Conservation (phyloP, 2,888 invertebrate species). For the Taenaris catops region DNA sequence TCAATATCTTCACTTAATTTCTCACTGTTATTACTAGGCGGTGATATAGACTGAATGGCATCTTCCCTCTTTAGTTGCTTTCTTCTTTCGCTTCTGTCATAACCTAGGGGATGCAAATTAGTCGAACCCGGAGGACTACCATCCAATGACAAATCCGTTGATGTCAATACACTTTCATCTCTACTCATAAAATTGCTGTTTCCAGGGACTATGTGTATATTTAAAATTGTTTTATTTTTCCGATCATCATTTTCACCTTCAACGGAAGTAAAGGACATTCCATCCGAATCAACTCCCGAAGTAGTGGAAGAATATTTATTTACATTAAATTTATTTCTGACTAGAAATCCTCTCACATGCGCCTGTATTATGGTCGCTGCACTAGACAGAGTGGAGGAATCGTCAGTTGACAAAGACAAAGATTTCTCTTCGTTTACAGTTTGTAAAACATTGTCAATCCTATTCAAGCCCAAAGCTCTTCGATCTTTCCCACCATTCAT, state of each 20-base stretch:
- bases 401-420: conserved; percentile 68
- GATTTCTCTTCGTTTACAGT: conserved; percentile 77
- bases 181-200: conserved; percentile 55
- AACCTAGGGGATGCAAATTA: conserved; percentile 62
- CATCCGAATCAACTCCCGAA: conserved; percentile 56
- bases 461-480: conserved; percentile 50
- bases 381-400: conserved; percentile 71
- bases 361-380: conserved; percentile 84
- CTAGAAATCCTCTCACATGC: conserved; percentile 83
- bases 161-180: conserved; percentile 64
- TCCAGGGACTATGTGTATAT: conserved; percentile 69
- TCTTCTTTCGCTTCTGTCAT: conserved; percentile 61
- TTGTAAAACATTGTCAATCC: conserved; percentile 70
- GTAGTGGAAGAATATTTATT: conserved; percentile 58
- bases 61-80: conserved; percentile 72
- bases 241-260: conserved; percentile 50
- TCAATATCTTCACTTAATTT: conserved; percentile 68
- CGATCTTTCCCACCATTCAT: conserved; percentile 48
- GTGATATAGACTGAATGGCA: conserved; percentile 71
- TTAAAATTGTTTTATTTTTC: conserved; percentile 59
- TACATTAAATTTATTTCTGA: conserved; percentile 71
- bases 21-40: conserved; percentile 66
- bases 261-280: conserved; percentile 41
- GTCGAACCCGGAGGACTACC: conserved; percentile 59
- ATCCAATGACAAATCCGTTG: conserved; percentile 63